Percentiles rank a stretch among this genome's conserved stretches.
Evolutionary conservation across 2,888 invertebrate species (phyloP).

Genomic region (Nyleta sp.): DNA sequence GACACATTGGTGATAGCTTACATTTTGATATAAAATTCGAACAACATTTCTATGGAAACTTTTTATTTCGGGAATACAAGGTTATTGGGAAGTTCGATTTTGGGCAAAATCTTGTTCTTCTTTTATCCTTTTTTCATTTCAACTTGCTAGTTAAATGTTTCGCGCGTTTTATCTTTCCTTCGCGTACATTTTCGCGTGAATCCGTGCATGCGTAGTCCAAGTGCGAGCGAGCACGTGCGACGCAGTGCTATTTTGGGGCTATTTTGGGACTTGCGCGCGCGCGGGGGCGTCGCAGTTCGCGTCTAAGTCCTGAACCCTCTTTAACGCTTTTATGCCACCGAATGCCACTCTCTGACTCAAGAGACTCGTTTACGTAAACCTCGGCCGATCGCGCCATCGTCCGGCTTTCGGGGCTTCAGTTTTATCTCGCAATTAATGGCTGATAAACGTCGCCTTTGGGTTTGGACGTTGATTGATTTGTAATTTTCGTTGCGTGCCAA

Average conservation of each 20-base stretch:
- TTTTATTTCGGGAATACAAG: no score
- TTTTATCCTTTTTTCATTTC: no score
- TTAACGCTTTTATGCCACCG: constrained; percentile 68
- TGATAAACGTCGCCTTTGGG: neutral
- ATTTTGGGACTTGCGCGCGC: constrained; percentile 74
- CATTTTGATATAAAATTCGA: no score
- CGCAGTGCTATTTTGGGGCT: constrained; percentile 72
- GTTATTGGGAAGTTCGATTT: no score
- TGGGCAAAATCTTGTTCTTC: no score
- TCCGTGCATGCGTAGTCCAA: constrained; percentile 43
- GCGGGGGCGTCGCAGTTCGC: constrained; percentile 75
- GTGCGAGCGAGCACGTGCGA: constrained; percentile 69
- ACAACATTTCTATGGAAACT: no score
- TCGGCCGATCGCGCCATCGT: neutral
- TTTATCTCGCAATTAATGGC: no score
- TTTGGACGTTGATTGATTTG: neutral
- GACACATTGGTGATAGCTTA: no score
- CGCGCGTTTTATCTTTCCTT: neutral
- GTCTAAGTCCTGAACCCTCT: constrained; percentile 69
- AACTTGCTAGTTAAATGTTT: neutral
- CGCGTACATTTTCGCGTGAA: constrained; percentile 23
- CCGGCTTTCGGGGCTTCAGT: no score
- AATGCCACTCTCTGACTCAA: constrained; percentile 60
- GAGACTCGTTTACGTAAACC: constrained; percentile 48
- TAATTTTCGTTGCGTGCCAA: neutral